A percentile compares a stretch with the other conserved stretches of the same genome.
Conservation (phyloP, 2,888 invertebrate species). For the Allacma fusca region DNA sequence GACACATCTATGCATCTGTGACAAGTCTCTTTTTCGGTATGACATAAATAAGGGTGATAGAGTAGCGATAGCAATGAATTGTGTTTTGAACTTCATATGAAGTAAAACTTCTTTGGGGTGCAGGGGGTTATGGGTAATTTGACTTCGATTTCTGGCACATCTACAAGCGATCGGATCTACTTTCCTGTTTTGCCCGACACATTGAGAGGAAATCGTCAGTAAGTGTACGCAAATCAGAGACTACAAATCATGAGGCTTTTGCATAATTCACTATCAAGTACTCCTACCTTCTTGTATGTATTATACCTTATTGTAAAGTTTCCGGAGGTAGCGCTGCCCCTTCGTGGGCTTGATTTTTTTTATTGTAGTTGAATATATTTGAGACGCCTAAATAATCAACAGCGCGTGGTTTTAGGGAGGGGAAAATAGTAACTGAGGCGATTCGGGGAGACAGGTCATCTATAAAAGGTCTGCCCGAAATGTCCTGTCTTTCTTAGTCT, state of each 20-base stretch:
- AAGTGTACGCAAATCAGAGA: background rate
- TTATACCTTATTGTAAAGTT: too few relatives aligned
- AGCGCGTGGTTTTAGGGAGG: background rate
- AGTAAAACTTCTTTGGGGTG: slow-evolving; percentile 5
- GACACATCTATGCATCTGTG: too few relatives aligned
- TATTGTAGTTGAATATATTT: background rate
- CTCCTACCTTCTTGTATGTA: too few relatives aligned
- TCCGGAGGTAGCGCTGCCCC: too few relatives aligned
- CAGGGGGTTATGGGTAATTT: slow-evolving; percentile 6
- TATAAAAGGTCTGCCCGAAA: background rate
- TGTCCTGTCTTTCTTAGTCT: background rate
- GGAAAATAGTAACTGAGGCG: background rate
- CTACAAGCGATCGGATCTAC: background rate
- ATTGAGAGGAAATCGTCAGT: background rate
- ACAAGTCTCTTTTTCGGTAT: too few relatives aligned
- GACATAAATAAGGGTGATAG: too few relatives aligned
- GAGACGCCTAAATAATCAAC: background rate
- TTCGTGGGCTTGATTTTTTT: background rate
- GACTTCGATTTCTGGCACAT: slow-evolving; percentile 14
- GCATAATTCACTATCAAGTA: too few relatives aligned
- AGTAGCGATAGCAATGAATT: background rate
- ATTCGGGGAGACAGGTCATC: background rate
- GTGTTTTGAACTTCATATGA: background rate
- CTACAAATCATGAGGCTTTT: background rate
- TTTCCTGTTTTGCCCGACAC: slow-evolving; percentile 19